Base-by-base conservation (phyloP, 2,113 vertebrate species). In the Thamnaconus septentrionalis region DNA sequence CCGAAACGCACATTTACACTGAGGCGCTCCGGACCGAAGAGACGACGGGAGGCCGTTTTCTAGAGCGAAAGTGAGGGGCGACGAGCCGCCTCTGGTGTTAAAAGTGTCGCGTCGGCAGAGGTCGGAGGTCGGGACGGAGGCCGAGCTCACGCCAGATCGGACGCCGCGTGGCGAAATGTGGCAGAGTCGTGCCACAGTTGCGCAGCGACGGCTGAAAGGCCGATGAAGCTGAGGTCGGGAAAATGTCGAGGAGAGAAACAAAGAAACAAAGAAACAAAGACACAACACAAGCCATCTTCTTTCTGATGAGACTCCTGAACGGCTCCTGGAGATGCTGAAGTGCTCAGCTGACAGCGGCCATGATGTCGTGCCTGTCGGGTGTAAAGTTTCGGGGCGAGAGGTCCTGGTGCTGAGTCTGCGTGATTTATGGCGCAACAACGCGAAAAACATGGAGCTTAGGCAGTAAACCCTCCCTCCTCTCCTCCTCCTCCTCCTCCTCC, bases 371-470 rank as follows among this genome's bases (percentile, higher is more conserved):
- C 56, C 64, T 75, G 59, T 57, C 44, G 47, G 66, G 84, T 79
- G 76, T 56, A 82, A 71, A 76, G 82, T 74, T 80, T 0, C 72
- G 56, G 43, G 83, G 69, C 68, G 31, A 83, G 61, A 74, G 81
- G 80, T 74, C 74, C 18, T 1, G 48, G 61, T 63, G 78, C 67
- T 78, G 78, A 83, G 77, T 61, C 61, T 9, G 61, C 55, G 75
- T 82, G 88, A 88, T 87, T 86, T 83, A 84, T 76, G 64, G 56
- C 55, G 78, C 71, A 46, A 41, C 58, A 66, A 72, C 71, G 76
- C 75, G 78, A 81, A 85, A 86, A 85, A 82, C 69, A 71, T 66
- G 52, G 41, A 45, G 48, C 54, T 70, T 61, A 71, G 45, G 44
- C 41, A 41, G 52, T 70, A 55, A 11, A 31, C 18, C 18, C 18